Evolutionary conservation across 2,113 vertebrate species (phyloP).

Genomic region (Carollia perspicillata): DNA sequence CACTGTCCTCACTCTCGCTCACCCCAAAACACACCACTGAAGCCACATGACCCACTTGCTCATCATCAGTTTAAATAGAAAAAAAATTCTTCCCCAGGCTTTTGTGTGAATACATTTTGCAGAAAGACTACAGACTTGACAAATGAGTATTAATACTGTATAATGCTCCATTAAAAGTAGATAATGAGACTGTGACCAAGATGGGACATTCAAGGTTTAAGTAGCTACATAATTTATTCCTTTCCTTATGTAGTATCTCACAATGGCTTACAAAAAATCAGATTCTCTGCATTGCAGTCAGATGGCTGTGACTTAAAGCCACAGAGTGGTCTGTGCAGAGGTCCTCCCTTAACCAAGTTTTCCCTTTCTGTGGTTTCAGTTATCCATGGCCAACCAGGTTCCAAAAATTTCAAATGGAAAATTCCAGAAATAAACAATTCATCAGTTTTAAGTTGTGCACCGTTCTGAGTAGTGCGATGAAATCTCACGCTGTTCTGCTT

Average conservation of each 20-base stretch:
- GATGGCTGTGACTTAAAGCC: background rate
- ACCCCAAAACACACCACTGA: conserved; percentile 15
- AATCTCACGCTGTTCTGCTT: background rate
- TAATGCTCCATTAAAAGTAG: conserved; percentile 50
- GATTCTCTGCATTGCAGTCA: background rate
- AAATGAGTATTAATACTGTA: conserved; percentile 49
- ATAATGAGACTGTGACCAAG: conserved; percentile 26
- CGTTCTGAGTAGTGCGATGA: background rate
- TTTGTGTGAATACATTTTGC: conserved; percentile 19
- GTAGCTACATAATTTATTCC: conserved; percentile 50
- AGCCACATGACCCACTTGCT: conserved; percentile 55
- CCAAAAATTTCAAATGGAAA: background rate
- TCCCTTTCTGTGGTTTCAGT: background rate
- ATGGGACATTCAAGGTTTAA: background rate
- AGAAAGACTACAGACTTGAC: conserved; percentile 33
- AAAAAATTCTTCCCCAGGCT: conserved; percentile 39
- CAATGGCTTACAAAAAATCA: background rate
- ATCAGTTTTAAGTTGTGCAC: background rate
- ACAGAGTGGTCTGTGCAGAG: background rate
- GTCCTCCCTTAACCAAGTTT: background rate
- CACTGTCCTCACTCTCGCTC: background rate
- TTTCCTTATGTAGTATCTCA: conserved; percentile 27
- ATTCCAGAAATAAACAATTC: background rate
- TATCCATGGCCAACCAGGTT: background rate
- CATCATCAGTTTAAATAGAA: conserved; percentile 35